Percentiles rank a stretch among this genome's conserved stretches.
phyloP scores from a whole-genome alignment of 2,888 invertebrate genomes.

The Xestia rhomboidea region DNA sequence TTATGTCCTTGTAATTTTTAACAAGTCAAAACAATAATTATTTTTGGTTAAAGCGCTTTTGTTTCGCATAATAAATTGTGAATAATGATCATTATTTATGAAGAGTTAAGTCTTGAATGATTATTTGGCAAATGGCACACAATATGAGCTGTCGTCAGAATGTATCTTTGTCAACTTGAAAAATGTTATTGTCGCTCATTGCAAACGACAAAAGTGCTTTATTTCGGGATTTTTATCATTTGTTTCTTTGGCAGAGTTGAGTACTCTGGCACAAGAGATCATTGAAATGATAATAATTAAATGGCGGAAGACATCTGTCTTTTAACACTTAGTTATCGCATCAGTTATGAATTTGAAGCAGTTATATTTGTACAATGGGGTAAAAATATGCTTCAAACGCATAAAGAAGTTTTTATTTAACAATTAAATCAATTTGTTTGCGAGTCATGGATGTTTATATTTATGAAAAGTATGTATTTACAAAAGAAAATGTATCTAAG shows the following conservation, averaged over 20 bases:
- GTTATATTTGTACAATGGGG: background rate
- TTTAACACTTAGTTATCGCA: conserved; percentile 5
- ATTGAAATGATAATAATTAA: conserved; percentile 28
- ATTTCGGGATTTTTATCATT: conserved; percentile 40
- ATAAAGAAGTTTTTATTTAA: background rate
- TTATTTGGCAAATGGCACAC: conserved; percentile 59
- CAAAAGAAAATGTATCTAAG: no score
- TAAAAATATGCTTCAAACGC: background rate
- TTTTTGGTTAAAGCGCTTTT: conserved; percentile 25
- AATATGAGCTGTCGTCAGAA: conserved; percentile 38
- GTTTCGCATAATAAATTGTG: conserved; percentile 40
- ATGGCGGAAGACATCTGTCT: conserved; percentile 9
- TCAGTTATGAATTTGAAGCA: background rate
- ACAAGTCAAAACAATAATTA: conserved; percentile 30
- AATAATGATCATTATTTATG: conserved; percentile 55
- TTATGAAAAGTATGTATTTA: no score
- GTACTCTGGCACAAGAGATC: background rate
- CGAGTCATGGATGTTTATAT: no score
- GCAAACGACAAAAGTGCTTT: conserved; percentile 40
- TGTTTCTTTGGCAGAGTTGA: conserved; percentile 31
- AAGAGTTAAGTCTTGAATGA: conserved; percentile 49
- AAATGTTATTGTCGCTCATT: conserved; percentile 36
- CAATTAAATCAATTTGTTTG: no score
- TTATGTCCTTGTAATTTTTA: conserved; percentile 7
- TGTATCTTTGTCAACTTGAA: conserved; percentile 48